A percentile compares a stretch with the other conserved stretches of the same genome.
These are phyloP conservation scores for Laupala kohalensis DNA, from an alignment of 1,140 invertebrate genomes.

Conservation along the genomic window DNA sequence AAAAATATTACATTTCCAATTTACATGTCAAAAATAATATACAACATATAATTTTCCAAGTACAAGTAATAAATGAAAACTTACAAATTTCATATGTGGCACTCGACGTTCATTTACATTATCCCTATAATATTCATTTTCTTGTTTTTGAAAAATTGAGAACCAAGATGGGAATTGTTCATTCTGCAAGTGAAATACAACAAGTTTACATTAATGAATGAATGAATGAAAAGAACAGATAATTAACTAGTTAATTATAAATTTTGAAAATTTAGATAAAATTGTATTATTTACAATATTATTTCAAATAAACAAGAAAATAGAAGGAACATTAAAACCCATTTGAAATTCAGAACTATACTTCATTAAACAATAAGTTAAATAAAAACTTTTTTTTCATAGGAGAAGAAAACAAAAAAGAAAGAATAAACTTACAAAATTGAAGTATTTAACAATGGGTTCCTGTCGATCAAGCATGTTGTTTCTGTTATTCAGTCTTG, in stretches of 20 bases:
- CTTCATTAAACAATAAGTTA: no score
- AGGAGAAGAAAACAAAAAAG: no score
- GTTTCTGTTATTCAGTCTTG: background rate
- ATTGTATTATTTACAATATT: no score
- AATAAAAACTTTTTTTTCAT: no score
- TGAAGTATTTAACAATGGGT: slow-evolving; percentile 52
- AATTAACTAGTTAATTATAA: no score
- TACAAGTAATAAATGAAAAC: slow-evolving; percentile 15
- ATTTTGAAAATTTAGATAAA: no score
- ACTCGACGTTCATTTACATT: slow-evolving; percentile 25
- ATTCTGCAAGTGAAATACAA: slow-evolving; percentile 35
- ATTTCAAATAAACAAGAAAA: no score
- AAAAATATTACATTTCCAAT: background rate
- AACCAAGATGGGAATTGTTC: slow-evolving; percentile 70
- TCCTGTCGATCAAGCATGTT: background rate
- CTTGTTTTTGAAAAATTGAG: slow-evolving; percentile 18
- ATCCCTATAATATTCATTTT: background rate
- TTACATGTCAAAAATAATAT: background rate
- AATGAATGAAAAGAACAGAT: no score
- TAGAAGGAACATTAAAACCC: no score
- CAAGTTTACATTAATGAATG: no score
- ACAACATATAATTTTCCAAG: background rate
- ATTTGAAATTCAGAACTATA: no score
- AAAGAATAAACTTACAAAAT: slow-evolving; percentile 45
- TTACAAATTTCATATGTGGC: slow-evolving; percentile 55